These are phyloP conservation scores for Asteroscopus sphinx DNA, from an alignment of 2,888 invertebrate species.

Conservation along the genomic window DNA sequence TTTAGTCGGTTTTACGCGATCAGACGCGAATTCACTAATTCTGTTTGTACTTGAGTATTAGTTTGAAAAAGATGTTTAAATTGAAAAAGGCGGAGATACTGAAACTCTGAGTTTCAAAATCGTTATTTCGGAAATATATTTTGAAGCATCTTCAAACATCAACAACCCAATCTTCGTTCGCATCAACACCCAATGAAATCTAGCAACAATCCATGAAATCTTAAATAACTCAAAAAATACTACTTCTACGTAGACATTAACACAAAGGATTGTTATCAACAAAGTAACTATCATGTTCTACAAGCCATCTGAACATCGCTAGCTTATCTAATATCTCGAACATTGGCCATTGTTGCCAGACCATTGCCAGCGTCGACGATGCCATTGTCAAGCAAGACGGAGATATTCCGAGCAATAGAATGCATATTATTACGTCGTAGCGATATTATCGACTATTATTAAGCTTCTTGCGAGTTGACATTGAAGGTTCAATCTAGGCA, in stretches of 20 bases:
- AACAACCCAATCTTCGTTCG: neutral
- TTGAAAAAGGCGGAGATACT: neutral
- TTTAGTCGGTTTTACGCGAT: slow-evolving; percentile 40
- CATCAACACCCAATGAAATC: neutral
- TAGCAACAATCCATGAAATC: neutral
- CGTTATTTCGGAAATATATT: too few species aligned
- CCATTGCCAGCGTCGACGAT: slow-evolving; percentile 21
- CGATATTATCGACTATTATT: slow-evolving; percentile 27
- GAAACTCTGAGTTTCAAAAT: too few species aligned
- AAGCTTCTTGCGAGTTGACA: slow-evolving; percentile 12
- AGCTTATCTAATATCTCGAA: slow-evolving; percentile 37
- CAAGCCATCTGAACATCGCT: slow-evolving; percentile 26
- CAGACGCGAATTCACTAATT: slow-evolving; percentile 32
- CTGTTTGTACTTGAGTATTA: slow-evolving; percentile 16
- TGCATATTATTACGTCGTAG: slow-evolving; percentile 31
- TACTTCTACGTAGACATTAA: neutral
- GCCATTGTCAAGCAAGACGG: slow-evolving; percentile 29
- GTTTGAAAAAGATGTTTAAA: neutral
- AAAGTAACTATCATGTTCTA: slow-evolving; percentile 18
- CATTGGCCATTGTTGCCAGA: slow-evolving; percentile 43
- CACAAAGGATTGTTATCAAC: slow-evolving; percentile 14
- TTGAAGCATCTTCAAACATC: neutral
- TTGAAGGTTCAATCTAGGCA: slow-evolving; percentile 8
- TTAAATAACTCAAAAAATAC: slow-evolving; percentile 5
- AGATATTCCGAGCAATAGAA: slow-evolving; percentile 37